Conservation (phyloP, 2,797 vertebrate species). For the Brachyalestes nurse region DNA sequence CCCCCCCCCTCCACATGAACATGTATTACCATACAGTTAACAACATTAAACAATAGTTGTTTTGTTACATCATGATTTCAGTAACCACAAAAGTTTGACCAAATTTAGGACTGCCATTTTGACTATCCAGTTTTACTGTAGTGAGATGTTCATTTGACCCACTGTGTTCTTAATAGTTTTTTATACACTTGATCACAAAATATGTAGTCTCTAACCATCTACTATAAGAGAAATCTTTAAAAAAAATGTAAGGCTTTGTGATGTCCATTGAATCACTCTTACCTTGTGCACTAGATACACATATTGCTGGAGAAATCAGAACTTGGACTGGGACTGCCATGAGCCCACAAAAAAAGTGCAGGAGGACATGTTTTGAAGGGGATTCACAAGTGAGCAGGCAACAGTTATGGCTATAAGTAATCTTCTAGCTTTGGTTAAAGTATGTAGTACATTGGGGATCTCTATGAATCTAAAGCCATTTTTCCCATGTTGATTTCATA, state of each 20-base stretch:
- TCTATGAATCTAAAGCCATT: neutral
- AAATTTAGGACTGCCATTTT: neutral
- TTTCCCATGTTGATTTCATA: slow-evolving; percentile 22
- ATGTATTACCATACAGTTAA: slow-evolving; percentile 20
- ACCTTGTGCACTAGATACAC: slow-evolving; percentile 3
- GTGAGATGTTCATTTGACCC: neutral
- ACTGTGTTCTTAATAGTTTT: neutral
- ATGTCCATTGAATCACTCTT: neutral
- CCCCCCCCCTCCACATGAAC: slow-evolving; percentile 11
- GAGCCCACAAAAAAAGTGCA: neutral
- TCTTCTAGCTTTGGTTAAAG: slow-evolving; percentile 32
- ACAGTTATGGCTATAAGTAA: slow-evolving; percentile 8
- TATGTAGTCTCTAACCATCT: neutral
- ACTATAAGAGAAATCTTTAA: no score
- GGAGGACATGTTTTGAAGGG: neutral
- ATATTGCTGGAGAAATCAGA: slow-evolving; percentile 16
- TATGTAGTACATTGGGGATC: neutral
- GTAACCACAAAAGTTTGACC: neutral
- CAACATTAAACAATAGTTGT: neutral
- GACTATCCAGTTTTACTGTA: slow-evolving; percentile 1
- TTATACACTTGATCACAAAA: neutral
- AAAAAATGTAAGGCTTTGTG: slow-evolving; percentile 9
- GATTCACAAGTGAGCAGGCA: neutral
- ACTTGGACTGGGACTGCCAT: slow-evolving; percentile 2
- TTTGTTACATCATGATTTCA: neutral